phyloP scores from a whole-genome alignment of 2,113 vertebrate species.

The Microtus montanus region DNA sequence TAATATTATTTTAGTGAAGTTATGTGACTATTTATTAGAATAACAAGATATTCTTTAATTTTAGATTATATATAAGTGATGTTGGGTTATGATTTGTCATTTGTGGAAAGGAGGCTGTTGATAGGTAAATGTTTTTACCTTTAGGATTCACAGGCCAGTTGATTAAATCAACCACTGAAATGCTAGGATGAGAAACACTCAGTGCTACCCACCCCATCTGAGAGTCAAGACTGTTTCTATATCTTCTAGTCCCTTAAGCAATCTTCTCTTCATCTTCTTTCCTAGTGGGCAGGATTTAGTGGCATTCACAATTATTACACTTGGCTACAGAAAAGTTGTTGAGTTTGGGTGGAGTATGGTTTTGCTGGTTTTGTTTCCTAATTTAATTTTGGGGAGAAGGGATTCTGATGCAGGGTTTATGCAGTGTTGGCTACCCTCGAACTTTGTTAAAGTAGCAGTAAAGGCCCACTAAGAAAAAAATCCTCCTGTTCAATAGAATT shows the following conservation, averaged over 20 bases:
- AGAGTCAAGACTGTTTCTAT: not conserved
- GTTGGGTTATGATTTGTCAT: slow-evolving; percentile 44
- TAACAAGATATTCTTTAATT: slow-evolving; percentile 45
- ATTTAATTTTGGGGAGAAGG: too few relatives aligned
- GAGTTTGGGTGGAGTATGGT: not conserved
- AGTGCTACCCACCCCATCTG: not conserved
- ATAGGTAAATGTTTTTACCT: slow-evolving; percentile 43
- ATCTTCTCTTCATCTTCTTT: not conserved
- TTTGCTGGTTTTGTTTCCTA: not conserved
- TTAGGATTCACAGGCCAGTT: slow-evolving; percentile 35
- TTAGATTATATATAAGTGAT: slow-evolving; percentile 39
- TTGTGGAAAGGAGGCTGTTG: not conserved
- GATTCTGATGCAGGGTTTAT: not conserved
- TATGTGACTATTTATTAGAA: not conserved
- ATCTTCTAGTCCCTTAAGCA: not conserved
- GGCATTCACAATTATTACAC: not conserved
- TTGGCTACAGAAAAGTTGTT: not conserved
- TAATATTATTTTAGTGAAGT: not conserved
- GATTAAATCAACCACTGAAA: slow-evolving; percentile 32
- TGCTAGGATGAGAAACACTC: slow-evolving; percentile 33
- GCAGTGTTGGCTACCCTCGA: not conserved
- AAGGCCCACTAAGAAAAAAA: not conserved
- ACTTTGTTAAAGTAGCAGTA: not conserved
- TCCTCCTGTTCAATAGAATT: not conserved
- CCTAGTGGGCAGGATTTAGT: not conserved